phyloP scores from a whole-genome alignment of 92 coral and sea anemone genomes.

The Desmophyllum pertusum region DNA sequence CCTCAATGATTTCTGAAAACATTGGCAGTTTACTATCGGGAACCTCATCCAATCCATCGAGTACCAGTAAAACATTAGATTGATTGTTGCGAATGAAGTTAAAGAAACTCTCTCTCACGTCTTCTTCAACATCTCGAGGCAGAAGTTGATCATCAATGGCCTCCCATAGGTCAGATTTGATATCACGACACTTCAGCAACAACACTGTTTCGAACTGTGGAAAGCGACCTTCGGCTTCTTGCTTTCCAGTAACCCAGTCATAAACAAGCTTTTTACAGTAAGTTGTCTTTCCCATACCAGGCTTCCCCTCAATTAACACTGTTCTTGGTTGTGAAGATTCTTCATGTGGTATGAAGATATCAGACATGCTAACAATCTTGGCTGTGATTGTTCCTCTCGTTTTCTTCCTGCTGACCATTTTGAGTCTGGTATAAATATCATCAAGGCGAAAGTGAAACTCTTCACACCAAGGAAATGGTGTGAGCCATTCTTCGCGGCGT shows the following conservation, averaged over 20 bases:
- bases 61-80: background rate
- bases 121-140: background rate
- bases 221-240: background rate
- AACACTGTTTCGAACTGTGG: background rate
- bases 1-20: background rate
- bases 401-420: too few relatives aligned
- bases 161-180: background rate
- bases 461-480: background rate
- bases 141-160: background rate
- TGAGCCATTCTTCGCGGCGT: background rate
- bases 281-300: too few relatives aligned
- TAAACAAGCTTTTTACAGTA: background rate
- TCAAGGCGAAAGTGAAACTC: background rate
- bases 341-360: too few relatives aligned
- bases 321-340: too few relatives aligned
- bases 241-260: background rate
- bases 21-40: background rate
- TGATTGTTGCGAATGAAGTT: background rate
- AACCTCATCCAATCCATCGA: background rate
- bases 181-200: slow-evolving; percentile 1
- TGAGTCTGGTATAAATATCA: background rate
- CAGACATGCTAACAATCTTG: too few relatives aligned
- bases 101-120: background rate
- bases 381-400: too few relatives aligned
- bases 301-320: too few relatives aligned